These are phyloP conservation scores for Drosophila asahinai DNA, from an alignment of 1,140 invertebrate genomes.

Conservation along the genomic window DNA sequence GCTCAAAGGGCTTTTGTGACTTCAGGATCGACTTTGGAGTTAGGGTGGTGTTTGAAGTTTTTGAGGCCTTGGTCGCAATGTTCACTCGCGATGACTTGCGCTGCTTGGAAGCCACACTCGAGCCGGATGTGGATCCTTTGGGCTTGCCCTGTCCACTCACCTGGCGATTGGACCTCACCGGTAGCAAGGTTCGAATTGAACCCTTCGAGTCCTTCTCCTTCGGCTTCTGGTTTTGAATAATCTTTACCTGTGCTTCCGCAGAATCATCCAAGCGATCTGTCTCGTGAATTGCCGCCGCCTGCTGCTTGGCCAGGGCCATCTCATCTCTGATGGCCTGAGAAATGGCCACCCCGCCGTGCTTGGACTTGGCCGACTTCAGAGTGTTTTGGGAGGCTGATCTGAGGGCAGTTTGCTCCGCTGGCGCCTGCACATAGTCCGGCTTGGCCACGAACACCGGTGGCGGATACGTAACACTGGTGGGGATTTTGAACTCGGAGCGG, in stretches of 20 bases:
- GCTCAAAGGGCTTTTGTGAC: neutral
- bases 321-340: slow-evolving; percentile 70
- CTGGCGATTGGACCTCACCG: slow-evolving; percentile 12
- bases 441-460: slow-evolving; percentile 49
- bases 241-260: neutral
- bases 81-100: neutral
- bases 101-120: slow-evolving; percentile 8
- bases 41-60: neutral
- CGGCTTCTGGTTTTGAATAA: neutral
- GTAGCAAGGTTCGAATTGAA: slow-evolving; percentile 40
- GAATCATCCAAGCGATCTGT: slow-evolving; percentile 37
- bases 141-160: neutral
- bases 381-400: slow-evolving; percentile 23
- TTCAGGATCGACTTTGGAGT: neutral
- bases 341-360: slow-evolving; percentile 45
- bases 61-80: neutral
- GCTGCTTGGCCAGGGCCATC: slow-evolving; percentile 52
- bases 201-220: neutral
- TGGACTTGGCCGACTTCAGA: slow-evolving; percentile 5
- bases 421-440: slow-evolving; percentile 26
- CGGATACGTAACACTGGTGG: slow-evolving; percentile 48
- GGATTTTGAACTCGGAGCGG: slow-evolving; percentile 39
- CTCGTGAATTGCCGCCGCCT: slow-evolving; percentile 6
- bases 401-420: neutral
- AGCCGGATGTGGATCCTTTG: slow-evolving; percentile 4